A percentile compares a stretch with the other conserved stretches of the same genome.
Evolutionary conservation across 2,888 invertebrate species (phyloP).

Genomic region (Ochropleura leucogaster): DNA sequence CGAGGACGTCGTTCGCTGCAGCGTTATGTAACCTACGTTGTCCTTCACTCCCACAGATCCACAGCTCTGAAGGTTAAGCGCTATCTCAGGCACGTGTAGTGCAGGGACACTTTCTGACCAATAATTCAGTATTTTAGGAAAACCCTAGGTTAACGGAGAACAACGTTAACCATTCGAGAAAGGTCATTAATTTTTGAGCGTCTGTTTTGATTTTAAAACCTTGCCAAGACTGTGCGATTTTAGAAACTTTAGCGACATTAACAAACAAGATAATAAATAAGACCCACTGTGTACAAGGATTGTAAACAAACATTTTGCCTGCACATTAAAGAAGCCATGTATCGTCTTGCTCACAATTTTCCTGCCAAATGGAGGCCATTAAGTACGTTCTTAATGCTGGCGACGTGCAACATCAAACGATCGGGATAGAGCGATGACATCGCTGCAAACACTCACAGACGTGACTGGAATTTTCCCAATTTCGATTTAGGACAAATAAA

Average conservation of each 20-base stretch:
- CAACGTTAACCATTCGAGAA: not conserved
- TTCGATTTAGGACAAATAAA: conserved; percentile 41
- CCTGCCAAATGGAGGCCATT: conserved; percentile 58
- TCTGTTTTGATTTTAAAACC: conserved; percentile 1
- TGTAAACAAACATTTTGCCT: conserved; percentile 52
- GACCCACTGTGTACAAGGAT: conserved; percentile 18
- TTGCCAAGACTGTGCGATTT: not conserved
- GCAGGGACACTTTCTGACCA: conserved; percentile 13
- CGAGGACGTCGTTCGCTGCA: conserved; percentile 82
- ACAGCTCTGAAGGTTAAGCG: conserved; percentile 47
- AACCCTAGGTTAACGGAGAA: not conserved
- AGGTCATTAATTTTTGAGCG: not conserved
- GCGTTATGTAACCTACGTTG: conserved; percentile 79
- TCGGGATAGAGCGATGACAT: conserved; percentile 51
- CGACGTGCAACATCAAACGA: conserved; percentile 62
- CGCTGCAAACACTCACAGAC: conserved; percentile 45
- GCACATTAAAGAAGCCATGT: conserved; percentile 38
- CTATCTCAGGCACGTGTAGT: conserved; percentile 43
- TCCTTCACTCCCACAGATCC: conserved; percentile 61
- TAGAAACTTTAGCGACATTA: conserved; percentile 7
- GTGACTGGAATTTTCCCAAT: conserved; percentile 59
- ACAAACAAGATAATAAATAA: conserved; percentile 37
- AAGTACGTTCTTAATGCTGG: conserved; percentile 60
- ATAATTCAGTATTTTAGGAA: not conserved
- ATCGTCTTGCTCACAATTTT: conserved; percentile 51